These are phyloP conservation scores for Genyomyrus donnyi DNA, from an alignment of 2,113 vertebrate genomes.

Conservation along the genomic window DNA sequence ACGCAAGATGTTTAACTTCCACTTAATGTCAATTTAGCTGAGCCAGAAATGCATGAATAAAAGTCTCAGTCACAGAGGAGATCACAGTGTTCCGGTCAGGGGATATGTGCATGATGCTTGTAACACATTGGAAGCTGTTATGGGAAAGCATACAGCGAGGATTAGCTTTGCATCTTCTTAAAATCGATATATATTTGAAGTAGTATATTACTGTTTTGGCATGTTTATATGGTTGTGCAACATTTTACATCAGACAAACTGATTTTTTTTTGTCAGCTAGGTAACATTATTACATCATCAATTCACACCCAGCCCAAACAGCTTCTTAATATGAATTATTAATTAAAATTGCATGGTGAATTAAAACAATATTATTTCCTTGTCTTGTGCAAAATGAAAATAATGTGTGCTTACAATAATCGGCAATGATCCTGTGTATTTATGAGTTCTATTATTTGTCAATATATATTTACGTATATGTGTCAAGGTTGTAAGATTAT, in stretches of 20 bases:
- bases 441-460: not conserved
- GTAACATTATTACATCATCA: not conserved
- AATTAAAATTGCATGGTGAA: not conserved
- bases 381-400: not conserved
- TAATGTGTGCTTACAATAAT: not conserved
- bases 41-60: not conserved
- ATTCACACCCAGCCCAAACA: not conserved
- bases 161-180: not conserved
- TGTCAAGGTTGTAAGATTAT: not conserved
- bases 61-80: not conserved
- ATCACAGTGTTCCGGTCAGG: not conserved
- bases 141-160: not conserved
- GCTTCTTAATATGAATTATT: not conserved
- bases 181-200: not conserved
- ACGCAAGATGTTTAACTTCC: not conserved
- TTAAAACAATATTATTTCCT: not conserved
- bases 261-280: not conserved
- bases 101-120: not conserved
- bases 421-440: not conserved
- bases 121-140: not conserved
- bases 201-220: not conserved
- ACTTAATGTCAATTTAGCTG: conserved; percentile 2
- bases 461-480: not conserved
- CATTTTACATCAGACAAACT: not conserved
- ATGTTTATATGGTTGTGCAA: not conserved